Evolutionary conservation across 2,113 vertebrate species (phyloP).

Genomic region (Vimba vimba): DNA sequence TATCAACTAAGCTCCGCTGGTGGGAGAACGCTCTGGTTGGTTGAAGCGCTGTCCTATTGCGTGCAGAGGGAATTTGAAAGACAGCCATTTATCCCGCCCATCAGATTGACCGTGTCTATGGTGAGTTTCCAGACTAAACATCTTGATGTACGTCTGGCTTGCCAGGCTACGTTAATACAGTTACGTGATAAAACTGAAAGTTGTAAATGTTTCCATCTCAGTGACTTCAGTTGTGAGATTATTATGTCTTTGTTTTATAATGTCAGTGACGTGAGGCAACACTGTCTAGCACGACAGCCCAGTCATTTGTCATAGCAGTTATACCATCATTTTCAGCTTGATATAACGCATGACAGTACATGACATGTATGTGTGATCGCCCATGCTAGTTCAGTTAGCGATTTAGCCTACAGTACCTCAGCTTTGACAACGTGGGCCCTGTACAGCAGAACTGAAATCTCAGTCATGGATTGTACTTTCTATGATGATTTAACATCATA

Average conservation of each 20-base stretch:
- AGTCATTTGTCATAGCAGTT: constrained; percentile 48
- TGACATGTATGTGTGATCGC: not conserved
- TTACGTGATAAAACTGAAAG: constrained; percentile 43
- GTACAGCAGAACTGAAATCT: constrained; percentile 34
- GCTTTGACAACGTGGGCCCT: constrained; percentile 17
- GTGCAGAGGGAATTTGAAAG: too few relatives aligned
- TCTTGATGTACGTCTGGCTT: too few relatives aligned
- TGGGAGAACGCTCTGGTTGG: too few relatives aligned
- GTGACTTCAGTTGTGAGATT: constrained; percentile 50
- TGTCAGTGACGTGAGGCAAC: constrained; percentile 31
- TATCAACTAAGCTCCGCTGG: too few relatives aligned
- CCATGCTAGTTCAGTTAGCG: not conserved
- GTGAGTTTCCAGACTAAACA: too few relatives aligned
- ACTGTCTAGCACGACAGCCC: constrained; percentile 41
- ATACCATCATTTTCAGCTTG: constrained; percentile 47
- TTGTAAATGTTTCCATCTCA: constrained; percentile 47
- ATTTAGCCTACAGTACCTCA: not conserved
- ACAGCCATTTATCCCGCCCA: too few relatives aligned
- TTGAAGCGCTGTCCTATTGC: too few relatives aligned
- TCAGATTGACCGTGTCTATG: too few relatives aligned
- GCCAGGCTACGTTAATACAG: constrained; percentile 27
- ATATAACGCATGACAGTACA: constrained; percentile 41
- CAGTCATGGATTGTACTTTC: constrained; percentile 40
- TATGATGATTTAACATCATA: constrained; percentile 59
- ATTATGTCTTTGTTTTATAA: constrained; percentile 44